Percentiles rank a stretch among this genome's conserved stretches.
Conservation (phyloP, 2,113 vertebrate species). For the Phalacrocorax brasilianus region DNA sequence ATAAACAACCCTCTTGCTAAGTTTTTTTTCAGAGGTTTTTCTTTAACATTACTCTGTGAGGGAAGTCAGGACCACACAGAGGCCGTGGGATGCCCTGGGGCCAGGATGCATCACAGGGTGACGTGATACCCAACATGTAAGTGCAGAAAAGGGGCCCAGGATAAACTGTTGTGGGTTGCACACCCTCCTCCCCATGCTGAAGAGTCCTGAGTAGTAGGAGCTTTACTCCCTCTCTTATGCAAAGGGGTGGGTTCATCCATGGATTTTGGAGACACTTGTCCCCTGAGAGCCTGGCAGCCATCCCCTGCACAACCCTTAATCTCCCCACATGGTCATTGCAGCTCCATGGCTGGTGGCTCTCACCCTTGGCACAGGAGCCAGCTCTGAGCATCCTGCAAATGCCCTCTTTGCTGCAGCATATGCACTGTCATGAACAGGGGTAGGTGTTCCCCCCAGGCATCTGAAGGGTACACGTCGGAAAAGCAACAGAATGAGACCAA, state of each 20-base stretch:
- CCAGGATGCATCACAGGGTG: neutral
- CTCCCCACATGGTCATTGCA: neutral
- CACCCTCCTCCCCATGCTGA: rapidly evolving
- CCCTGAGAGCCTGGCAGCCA: neutral
- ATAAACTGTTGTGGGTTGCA: neutral
- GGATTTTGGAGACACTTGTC: neutral
- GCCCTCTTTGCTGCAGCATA: rapidly evolving
- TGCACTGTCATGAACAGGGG: rapidly evolving
- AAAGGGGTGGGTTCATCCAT: neutral
- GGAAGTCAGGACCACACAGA: neutral
- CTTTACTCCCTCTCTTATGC: neutral
- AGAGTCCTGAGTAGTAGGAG: neutral
- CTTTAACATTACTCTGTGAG: neutral
- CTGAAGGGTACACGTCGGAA: neutral
- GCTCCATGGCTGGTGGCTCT: neutral
- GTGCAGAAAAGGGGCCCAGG: neutral
- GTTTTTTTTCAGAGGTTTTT: neutral
- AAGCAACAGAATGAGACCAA: neutral
- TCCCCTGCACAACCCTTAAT: neutral
- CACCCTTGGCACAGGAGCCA: rapidly evolving
- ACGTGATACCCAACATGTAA: neutral
- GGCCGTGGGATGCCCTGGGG: rapidly evolving
- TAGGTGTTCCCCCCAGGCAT: rapidly evolving
- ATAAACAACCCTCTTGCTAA: neutral
- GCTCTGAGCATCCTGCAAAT: neutral